A percentile compares a stretch with the other conserved stretches of the same genome.
phyloP scores from a whole-genome alignment of 92 coral and sea anemone species.

The Blastomussa wellsi region DNA sequence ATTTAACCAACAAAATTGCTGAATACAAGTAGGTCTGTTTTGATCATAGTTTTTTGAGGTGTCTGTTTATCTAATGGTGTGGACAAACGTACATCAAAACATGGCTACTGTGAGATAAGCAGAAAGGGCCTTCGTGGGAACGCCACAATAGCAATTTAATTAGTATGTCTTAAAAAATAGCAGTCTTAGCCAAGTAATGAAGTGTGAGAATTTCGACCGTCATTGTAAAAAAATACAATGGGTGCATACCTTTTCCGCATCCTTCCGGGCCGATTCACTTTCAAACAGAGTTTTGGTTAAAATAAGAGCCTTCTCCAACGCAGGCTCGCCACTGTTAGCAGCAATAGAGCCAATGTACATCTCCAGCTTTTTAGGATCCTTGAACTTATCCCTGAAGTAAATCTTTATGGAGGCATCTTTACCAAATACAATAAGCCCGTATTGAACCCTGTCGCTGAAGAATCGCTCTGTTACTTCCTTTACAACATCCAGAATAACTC shows the following conservation, averaged over 20 bases:
- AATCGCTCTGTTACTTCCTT: conserved; percentile 66
- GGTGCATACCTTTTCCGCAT: conserved; percentile 72
- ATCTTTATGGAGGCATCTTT: conserved; percentile 61
- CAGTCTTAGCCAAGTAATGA: no score
- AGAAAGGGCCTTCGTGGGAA: no score
- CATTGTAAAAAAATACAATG: not conserved
- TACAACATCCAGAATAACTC: conserved; percentile 70
- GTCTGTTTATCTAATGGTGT: no score
- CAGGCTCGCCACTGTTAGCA: conserved; percentile 55
- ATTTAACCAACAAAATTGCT: no score
- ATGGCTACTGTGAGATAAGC: no score
- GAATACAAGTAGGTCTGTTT: no score
- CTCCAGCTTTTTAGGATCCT: conserved; percentile 52
- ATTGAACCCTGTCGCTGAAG: conserved; percentile 64
- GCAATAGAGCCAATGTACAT: conserved; percentile 47
- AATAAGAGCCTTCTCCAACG: conserved; percentile 65
- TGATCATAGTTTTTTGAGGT: no score
- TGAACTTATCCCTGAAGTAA: conserved; percentile 55
- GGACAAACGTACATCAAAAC: no score
- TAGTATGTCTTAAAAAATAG: no score
- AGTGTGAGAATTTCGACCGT: no score
- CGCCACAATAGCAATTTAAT: no score
- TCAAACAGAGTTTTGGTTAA: conserved; percentile 71
- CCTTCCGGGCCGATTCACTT: conserved; percentile 61
- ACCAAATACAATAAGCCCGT: conserved; percentile 85